A percentile compares a stretch with the other conserved stretches of the same genome.
These are phyloP conservation scores for Dasyurus viverrinus DNA, from an alignment of 2,113 vertebrate genomes.

Conservation along the genomic window DNA sequence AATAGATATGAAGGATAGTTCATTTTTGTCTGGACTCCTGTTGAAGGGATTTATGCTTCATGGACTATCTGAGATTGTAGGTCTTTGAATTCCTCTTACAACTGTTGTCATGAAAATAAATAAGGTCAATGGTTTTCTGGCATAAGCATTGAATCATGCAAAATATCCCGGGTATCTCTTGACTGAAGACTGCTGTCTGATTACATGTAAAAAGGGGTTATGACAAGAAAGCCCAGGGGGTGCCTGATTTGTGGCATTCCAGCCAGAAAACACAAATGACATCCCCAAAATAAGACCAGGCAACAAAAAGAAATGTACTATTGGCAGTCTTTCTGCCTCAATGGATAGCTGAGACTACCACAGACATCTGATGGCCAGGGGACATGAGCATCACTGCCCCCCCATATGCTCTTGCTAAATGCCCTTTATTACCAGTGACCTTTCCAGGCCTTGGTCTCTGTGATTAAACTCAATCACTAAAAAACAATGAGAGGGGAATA, in stretches of 20 bases:
- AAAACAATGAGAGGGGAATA: not conserved
- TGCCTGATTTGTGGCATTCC: not conserved
- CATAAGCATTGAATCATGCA: not conserved
- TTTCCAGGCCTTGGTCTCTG: not conserved
- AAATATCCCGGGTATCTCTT: constrained; percentile 1
- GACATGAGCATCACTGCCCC: not conserved
- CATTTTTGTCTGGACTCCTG: not conserved
- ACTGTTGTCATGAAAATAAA: constrained; percentile 29
- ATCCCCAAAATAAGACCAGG: not conserved
- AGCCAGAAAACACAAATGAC: not conserved
- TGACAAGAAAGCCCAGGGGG: not conserved
- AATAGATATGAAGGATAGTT: not conserved
- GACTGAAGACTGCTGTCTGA: not conserved
- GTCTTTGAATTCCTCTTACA: not conserved
- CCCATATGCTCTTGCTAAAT: not conserved
- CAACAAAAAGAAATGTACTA: not conserved
- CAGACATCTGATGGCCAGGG: too few species aligned
- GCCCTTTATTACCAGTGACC: not conserved
- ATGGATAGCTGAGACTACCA: not conserved
- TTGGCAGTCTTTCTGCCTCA: not conserved
- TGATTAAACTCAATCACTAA: not conserved
- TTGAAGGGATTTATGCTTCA: not conserved
- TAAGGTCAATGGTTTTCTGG: not conserved
- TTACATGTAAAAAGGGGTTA: not conserved
- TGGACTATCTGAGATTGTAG: not conserved